These are phyloP conservation scores for Telmatherina bonti DNA, from an alignment of 2,797 vertebrate species.

Conservation along the genomic window DNA sequence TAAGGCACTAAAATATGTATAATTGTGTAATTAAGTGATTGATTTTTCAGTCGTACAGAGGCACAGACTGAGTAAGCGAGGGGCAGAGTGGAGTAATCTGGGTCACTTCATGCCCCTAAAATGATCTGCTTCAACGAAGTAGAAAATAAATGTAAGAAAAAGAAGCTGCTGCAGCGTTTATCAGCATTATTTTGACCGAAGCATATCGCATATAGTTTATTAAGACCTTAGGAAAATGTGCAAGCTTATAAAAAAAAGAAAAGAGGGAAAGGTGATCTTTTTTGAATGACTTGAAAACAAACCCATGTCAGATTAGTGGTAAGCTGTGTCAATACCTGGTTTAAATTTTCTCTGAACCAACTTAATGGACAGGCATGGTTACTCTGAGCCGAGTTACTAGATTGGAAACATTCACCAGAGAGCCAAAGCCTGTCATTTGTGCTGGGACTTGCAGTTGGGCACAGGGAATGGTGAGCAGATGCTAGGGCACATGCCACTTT, in stretches of 20 bases:
- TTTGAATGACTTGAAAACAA: not conserved
- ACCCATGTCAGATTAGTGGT: not conserved
- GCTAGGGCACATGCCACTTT: slow-evolving; percentile 80
- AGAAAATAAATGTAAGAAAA: not conserved
- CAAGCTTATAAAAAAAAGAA: too few species aligned
- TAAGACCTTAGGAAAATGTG: too few species aligned
- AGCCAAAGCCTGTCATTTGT: slow-evolving; percentile 67
- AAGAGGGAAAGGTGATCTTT: too few species aligned
- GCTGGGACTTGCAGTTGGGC: slow-evolving; percentile 64
- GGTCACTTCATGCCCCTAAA: too few species aligned
- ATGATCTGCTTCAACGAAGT: too few species aligned
- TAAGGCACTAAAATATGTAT: not conserved
- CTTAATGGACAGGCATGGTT: slow-evolving; percentile 38
- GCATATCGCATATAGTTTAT: not conserved
- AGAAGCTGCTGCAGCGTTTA: not conserved
- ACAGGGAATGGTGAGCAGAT: slow-evolving; percentile 74
- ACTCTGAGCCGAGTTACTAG: slow-evolving; percentile 52
- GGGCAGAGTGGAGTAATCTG: too few species aligned
- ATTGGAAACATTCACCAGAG: slow-evolving; percentile 54
- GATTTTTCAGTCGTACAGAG: too few species aligned
- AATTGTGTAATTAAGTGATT: too few species aligned
- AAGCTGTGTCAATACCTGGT: not conserved
- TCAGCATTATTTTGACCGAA: not conserved
- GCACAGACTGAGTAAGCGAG: too few species aligned
- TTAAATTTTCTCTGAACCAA: slow-evolving; percentile 6